Base-by-base conservation (phyloP, 1,140 invertebrate genomes). In the Antheraea pernyi region DNA sequence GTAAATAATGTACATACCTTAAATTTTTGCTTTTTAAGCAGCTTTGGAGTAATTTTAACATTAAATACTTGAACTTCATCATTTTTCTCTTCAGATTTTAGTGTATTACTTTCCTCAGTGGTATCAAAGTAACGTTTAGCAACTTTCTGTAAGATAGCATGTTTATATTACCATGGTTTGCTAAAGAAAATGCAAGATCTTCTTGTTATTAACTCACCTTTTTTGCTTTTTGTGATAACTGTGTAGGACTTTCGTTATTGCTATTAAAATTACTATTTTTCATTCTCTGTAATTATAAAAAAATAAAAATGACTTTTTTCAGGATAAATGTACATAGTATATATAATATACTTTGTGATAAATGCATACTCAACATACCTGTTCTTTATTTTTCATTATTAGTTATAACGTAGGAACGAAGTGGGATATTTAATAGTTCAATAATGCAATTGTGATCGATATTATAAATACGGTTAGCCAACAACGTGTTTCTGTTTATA, bases 21-120 rank as follows among this genome's bases (percentile, higher is more conserved):
- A 62, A 71, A 78, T 76, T 78, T 79, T 39, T 84, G 77, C 59
- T 59, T 65, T 71, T 83, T 84, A n/a, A 83, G 59, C 46, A 79
- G 62, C 6, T 70, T 71, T 36, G 78, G 75, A 30, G 78, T 85
- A 8, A 86, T 76, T 77, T 87, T 88, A 19, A 91, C 77, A 70
- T 84, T 88, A 68, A 76, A 89, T n/a, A 89, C 82, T 74, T 91
- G 69, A 13, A 87, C 79, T 64, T 88, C 73, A 62, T 73, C 59
- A 19, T 67, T 68, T 64, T 74, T 70, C 64, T 72, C n/a, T 71
- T 68, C 16, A 53, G 39, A 16, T 77, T 53, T 66, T 58, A 46
- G 9, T 48, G 72, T 74, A 42, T 74, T 68, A 59, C 68, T 48
- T 19, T 48, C 19, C 22, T 19, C 42, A 65, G 0, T 65, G 8